These are phyloP conservation scores for Dolichopus griseipennis DNA, from an alignment of 2,888 invertebrate genomes.

Conservation along the genomic window DNA sequence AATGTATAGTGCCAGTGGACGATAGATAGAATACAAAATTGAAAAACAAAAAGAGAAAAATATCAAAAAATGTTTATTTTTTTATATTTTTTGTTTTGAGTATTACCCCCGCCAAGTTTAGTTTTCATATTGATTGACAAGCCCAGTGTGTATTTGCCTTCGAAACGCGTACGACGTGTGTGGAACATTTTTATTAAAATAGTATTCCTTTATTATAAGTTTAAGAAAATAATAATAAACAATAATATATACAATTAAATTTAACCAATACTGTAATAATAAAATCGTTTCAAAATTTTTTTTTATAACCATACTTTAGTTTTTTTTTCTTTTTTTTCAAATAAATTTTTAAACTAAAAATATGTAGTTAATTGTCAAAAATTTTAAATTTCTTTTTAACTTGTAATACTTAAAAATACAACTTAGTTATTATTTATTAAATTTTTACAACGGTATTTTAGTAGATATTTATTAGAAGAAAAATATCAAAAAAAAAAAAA, in stretches of 20 bases:
- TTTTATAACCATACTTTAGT: too few relatives aligned
- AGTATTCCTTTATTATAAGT: constrained; percentile 13
- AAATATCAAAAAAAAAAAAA: neutral
- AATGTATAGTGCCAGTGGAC: too few relatives aligned
- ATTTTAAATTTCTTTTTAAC: neutral
- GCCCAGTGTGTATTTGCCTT: constrained; percentile 46
- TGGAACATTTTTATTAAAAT: constrained; percentile 22
- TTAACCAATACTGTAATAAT: neutral
- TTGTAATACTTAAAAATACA: too few relatives aligned
- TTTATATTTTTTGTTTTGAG: constrained; percentile 15
- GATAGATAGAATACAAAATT: neutral
- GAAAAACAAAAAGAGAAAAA: neutral
- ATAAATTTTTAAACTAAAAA: neutral
- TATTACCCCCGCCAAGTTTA: constrained; percentile 37
- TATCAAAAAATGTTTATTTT: neutral
- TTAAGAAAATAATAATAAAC: constrained; percentile 17
- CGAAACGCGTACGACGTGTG: constrained; percentile 46
- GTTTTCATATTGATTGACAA: constrained; percentile 41
- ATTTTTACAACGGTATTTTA: too few relatives aligned
- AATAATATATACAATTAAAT: neutral
- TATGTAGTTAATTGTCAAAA: neutral
- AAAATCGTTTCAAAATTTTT: neutral
- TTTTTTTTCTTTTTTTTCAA: neutral
- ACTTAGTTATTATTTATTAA: too few relatives aligned
- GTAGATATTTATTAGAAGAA: neutral